Base-by-base conservation (phyloP, 2,797 vertebrate species). In the Anabas testudineus region DNA sequence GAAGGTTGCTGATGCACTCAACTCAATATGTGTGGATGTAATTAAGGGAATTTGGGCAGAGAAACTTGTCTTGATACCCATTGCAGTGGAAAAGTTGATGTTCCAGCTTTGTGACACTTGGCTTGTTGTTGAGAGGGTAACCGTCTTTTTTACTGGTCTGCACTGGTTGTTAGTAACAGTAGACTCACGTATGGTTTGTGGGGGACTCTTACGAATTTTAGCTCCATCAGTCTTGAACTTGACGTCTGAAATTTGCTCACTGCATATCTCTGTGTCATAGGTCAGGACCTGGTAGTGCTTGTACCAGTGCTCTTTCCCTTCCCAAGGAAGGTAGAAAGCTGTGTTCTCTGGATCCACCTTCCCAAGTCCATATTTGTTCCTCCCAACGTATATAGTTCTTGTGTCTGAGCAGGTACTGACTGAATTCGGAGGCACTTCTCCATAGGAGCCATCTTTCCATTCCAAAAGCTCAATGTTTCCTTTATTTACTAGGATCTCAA, bases 341-440 rank as follows among this genome's bases (percentile, higher is more conserved):
- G 73, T 10, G n/a, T 85, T 58, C 16, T 63, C 15, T 16, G 51
- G 8, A 12, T 71, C 58, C 13, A 92, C 88, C 19, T 91, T 90
- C 8, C 92, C 92, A 49, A 91, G 76, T 4, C 92, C 89, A 19
- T 91, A 88, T 54, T 82, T 64, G 60, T 90, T 88, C 69, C 87
- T 89, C 7, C 86, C 90, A 22, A 91, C 83, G 36, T 84, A 92
- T 12, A 73, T 19, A 37, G 2, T 13, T 1, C 71, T 45, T 1
- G 58, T 24, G 3, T 48, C 63, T 2, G 58, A 7, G 32, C 78
- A 88, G 10, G 81, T 90, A 18, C 59, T 92, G 39, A 91, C 67
- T 10, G 87, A 65, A 19, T 86, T 14, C 0, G 42, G 5, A 3
- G 88, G 87, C 14, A 92, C 80, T 10, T 68, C 73, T 8, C 89